Base-by-base conservation (phyloP, 2,113 vertebrate genomes). In the Cairina moschata region DNA sequence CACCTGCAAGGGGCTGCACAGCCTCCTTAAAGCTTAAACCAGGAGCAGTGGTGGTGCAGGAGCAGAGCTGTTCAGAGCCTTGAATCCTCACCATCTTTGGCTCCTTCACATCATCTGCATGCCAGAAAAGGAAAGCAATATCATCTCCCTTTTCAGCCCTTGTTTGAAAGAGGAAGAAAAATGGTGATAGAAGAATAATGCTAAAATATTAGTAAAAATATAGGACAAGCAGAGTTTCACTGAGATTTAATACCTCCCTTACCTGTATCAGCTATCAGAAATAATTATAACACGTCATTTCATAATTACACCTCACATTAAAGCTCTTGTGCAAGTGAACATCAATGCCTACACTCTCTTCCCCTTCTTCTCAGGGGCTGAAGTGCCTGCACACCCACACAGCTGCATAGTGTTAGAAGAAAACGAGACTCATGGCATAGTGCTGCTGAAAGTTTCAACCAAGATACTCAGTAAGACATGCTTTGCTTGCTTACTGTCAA, bases 391-490 rank as follows among this genome's bases (percentile, higher is more conserved):
- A 26, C 16, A 21, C 29, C 20, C 16, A 7, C 14, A 4, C 13
- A 22, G 60, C 32, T 58, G 32, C 23, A 34, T 36, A 25, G 16
- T 5, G 9, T 13, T 18, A 0, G 3, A 18, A 58, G 22, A 44
- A 44, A 44, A 44, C 0, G 0, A 2, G 26, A 9, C 20, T 18
- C 14, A 3, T 1, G 1, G 11, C 13, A 28, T 1, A 5, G 15
- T 22, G 7, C 26, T 26, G 31, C 0, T 1, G 8, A 46, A 17
- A 6, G 15, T 20, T 68, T 54, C 67, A 38, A 36, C 4, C 10
- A 36, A 62, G 12, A 6, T 7, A 11, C n/a, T 32, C 76, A 31
- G 9, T 29, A 36, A 63, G 85, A 55, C 5, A 7, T 1, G 11
- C 9, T 80, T 59, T 71, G 2, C 23, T 60, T 66, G 11, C 29